Conservation (phyloP, 2,797 vertebrate species). For the Acrossocheilus fasciatus region DNA sequence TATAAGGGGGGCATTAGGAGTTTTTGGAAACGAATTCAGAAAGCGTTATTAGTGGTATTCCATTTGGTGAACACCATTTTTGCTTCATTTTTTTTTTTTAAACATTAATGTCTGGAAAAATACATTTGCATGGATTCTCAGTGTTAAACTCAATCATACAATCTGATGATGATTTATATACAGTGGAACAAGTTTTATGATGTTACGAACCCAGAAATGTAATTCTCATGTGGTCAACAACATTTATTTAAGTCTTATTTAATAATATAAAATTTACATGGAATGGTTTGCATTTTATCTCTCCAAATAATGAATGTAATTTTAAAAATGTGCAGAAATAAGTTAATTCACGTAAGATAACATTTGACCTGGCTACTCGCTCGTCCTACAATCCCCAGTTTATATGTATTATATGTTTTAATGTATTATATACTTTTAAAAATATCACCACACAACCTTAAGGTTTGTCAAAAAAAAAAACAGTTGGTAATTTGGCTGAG, state of each 20-base stretch:
- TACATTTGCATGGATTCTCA: neutral
- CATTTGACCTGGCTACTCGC: neutral
- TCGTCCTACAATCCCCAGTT: neutral
- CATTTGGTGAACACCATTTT: neutral
- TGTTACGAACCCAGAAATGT: neutral
- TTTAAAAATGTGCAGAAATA: too few relatives aligned
- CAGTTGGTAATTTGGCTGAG: too few relatives aligned
- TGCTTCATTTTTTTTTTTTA: neutral
- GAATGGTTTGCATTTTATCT: neutral
- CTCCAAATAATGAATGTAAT: too few relatives aligned
- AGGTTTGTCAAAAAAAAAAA: neutral
- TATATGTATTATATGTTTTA: too few relatives aligned
- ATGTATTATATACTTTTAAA: neutral
- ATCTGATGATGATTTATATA: neutral
- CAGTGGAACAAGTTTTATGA: neutral
- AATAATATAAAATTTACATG: neutral
- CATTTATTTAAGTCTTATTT: neutral
- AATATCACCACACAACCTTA: neutral
- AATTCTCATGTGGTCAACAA: neutral
- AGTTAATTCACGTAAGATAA: neutral
- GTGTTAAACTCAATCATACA: neutral
- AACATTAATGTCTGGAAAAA: neutral
- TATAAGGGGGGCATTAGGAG: too few relatives aligned
- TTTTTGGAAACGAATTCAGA: too few relatives aligned
- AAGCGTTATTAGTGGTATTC: too few relatives aligned